Evolutionary conservation across 2,113 vertebrate genomes (phyloP).

Genomic region (Catharus minimus): DNA sequence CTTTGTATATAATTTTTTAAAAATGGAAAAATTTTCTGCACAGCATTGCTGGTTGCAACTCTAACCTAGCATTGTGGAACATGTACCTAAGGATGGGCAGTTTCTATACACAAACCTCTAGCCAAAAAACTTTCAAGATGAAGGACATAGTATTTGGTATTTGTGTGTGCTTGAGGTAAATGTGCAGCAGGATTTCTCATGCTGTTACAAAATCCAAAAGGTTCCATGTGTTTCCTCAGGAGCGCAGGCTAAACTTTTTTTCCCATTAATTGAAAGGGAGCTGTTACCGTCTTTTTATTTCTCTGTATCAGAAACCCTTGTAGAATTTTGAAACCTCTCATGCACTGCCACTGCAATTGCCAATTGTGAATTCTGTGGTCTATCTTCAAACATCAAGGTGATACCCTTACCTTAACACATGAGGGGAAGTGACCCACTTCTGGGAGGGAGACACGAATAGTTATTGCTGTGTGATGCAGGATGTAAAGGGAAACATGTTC

Average conservation of each 20-base stretch:
- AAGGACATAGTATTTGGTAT: background rate
- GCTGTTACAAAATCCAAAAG: background rate
- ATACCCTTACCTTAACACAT: background rate
- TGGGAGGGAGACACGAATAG: rapidly evolving
- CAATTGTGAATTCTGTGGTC: background rate
- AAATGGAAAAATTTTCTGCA: background rate
- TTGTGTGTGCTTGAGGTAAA: background rate
- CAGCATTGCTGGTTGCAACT: background rate
- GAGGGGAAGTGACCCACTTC: background rate
- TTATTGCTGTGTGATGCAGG: background rate
- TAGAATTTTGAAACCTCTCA: background rate
- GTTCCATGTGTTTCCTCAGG: background rate
- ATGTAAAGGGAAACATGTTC: background rate
- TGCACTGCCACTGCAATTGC: background rate
- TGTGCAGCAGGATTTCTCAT: background rate
- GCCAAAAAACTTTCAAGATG: background rate
- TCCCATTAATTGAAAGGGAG: background rate
- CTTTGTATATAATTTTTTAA: background rate
- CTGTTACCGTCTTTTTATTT: background rate
- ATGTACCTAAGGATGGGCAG: background rate
- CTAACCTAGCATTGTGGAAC: background rate
- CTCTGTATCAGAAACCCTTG: background rate
- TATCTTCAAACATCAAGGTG: background rate
- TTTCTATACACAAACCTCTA: background rate
- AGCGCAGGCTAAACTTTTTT: background rate